Percentiles rank a stretch among this genome's conserved stretches.
Conservation (phyloP, 1,140 invertebrate genomes). For the Drosophila oshimai region DNA sequence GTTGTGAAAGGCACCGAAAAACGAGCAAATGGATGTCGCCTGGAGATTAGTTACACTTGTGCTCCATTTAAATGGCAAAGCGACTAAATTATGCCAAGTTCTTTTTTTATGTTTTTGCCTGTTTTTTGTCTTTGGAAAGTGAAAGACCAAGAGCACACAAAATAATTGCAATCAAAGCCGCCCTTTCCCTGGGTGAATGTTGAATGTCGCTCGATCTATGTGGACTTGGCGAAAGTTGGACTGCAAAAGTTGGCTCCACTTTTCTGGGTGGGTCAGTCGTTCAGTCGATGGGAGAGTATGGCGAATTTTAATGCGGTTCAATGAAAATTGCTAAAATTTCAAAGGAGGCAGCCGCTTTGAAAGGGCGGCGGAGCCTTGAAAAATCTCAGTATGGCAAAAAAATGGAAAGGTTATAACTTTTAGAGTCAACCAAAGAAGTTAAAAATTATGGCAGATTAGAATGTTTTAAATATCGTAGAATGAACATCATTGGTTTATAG, state of each 20-base stretch:
- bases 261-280: constrained; percentile 37
- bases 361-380: neutral
- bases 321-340: constrained; percentile 24
- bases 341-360: constrained; percentile 1
- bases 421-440: no score
- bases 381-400: neutral
- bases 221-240: constrained; percentile 30
- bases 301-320: constrained; percentile 36
- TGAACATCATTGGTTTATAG: no score
- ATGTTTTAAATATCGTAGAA: no score
- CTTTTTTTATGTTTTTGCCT: constrained; percentile 42
- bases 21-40: constrained; percentile 52
- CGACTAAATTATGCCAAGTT: constrained; percentile 62
- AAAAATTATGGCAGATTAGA: neutral
- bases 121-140: constrained; percentile 41
- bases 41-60: constrained; percentile 77
- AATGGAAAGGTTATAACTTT: neutral
- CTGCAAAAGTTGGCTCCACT: neutral
- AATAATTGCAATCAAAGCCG: constrained; percentile 49
- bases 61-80: constrained; percentile 69
- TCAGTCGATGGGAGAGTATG: constrained; percentile 10
- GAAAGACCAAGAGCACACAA: constrained; percentile 33
- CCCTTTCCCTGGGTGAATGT: constrained; percentile 45
- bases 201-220: constrained; percentile 34
- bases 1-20: constrained; percentile 69